Percentiles rank a stretch among this genome's conserved stretches.
phyloP scores from a whole-genome alignment of 30 jellyfish, hydroid and myxozoan genomes.

The Hydra vulgaris region DNA sequence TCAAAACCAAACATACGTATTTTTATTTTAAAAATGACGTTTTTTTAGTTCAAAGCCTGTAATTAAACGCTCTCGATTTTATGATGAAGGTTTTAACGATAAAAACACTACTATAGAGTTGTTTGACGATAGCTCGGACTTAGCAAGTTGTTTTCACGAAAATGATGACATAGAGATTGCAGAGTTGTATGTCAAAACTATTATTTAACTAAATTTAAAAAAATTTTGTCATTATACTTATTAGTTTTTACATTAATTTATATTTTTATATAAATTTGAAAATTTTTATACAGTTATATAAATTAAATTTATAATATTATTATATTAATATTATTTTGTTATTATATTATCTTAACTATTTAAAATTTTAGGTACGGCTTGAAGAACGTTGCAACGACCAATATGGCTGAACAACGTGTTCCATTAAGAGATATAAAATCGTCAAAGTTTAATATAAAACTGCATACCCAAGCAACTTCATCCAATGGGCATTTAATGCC shows the following conservation, averaged over 20 bases:
- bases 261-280: too few species aligned
- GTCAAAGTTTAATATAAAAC: neutral
- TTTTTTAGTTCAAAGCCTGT: neutral
- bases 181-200: neutral
- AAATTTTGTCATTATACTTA: too few species aligned
- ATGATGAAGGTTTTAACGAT: neutral
- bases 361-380: slow-evolving; percentile 47
- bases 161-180: neutral
- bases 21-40: too few species aligned
- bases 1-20: too few species aligned
- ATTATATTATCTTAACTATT: too few species aligned
- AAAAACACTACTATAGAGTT: neutral
- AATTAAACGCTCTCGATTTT: neutral
- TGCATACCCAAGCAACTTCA: neutral
- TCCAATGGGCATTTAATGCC: slow-evolving; percentile 5
- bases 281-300: too few species aligned
- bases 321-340: too few species aligned
- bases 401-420: slow-evolving; percentile 1
- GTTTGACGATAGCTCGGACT: neutral
- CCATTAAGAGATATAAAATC: slow-evolving; percentile 19
- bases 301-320: too few species aligned
- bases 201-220: neutral
- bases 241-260: too few species aligned
- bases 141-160: neutral
- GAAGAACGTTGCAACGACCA: slow-evolving; percentile 35